Evolutionary conservation across 1,140 invertebrate species (phyloP), one percentile per base, ranked within the genome.

Genomic region (Gryllus bimaculatus): DNA sequence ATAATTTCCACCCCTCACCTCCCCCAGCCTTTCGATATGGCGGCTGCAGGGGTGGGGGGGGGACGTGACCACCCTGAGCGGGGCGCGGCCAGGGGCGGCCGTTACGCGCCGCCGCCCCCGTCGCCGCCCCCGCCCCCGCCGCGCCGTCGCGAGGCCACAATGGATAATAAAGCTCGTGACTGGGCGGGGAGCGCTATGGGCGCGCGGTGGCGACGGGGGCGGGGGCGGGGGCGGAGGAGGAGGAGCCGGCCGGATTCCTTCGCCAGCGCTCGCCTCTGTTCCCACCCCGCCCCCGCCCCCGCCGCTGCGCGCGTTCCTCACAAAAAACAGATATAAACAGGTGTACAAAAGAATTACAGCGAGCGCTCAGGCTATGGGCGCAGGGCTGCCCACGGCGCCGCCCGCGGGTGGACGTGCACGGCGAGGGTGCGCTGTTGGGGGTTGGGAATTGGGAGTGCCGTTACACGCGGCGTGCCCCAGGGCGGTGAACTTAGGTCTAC

Each of bases 341-440:
- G 54, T 66, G 54, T 66, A 66, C 54, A 66, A 66, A 66, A 18
- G 54, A 66, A 66, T 66, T 66, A 66, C 54, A 66, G 54, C 54
- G 10, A 66, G 18, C 54, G 54, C 54, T 7, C 54, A 7, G 10
- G 18, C 54, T 2, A 13, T 66, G 54, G 26, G 26, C 26, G 26
- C 10, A 66, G 54, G 54, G 54, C 18, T 66, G 54, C 10, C 54
- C 54, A 66, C 54, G 18, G 54, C 54, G 54, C 10, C 54, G 10
- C 26, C 54, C 10, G 54, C 54, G 54, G 54, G 3, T 7, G 10
- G 0, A 7, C 26, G 5, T 39, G 54, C 10, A 7, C 10, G 54
- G 54, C 18, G 54, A 66, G 54, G 54, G 54, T 7, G 54, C 10
- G 54, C 18, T 66, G 54, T 66, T 66, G 54, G 54, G 54, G 54